Evolutionary conservation across 2,113 vertebrate genomes (phyloP), one percentile per base, ranked within the genome.

Genomic region (Notechis scutatus): DNA sequence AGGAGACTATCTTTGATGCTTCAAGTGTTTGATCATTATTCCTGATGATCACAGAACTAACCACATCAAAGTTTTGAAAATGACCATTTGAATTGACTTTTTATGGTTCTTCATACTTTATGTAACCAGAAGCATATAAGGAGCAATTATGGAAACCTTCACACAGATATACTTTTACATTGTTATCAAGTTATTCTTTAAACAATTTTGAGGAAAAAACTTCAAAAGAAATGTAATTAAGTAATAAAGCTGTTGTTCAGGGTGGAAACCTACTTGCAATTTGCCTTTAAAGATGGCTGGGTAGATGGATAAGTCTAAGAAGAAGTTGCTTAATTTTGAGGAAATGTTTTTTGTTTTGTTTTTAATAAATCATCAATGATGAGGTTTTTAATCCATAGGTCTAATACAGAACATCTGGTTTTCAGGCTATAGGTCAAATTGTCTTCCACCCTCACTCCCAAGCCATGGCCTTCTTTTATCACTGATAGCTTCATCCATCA

Each of bases 51-150:
- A 87, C 94, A 93, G 20, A 81, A 92, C 94, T 34, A 90, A 88
- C 74, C 4, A 91, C n/a, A 69, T 89, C 21, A 45, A 42, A 94
- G n/a, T 61, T 34, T 1, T 91, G 50, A 89, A 95, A 95, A 92
- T 89, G 10, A 94, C 92, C 55, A 92, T 93, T 94, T 56, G 64
- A 52, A 92, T 90, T 14, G 24, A 15, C 18, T 93, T 55, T 5
- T 91, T 24, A 21, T n/a, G 24, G 47, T 47, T 21, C 1, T 18
- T 3, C 3, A 92, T 91, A 59, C 42, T n/a, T 50, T 89, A 74
- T 64, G 18, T 74, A 14, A 89, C 29, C 85, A 15, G 11, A 10
- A 91, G 56, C 50, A 20, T 26, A 45, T n/a, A 47, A n/a, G 23
- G 34, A 29, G n/a, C 47, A 64, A 47, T 57, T 26, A 54, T 39